Evolutionary conservation across 2,113 vertebrate species (phyloP).

Genomic region (Melierax canorus): DNA sequence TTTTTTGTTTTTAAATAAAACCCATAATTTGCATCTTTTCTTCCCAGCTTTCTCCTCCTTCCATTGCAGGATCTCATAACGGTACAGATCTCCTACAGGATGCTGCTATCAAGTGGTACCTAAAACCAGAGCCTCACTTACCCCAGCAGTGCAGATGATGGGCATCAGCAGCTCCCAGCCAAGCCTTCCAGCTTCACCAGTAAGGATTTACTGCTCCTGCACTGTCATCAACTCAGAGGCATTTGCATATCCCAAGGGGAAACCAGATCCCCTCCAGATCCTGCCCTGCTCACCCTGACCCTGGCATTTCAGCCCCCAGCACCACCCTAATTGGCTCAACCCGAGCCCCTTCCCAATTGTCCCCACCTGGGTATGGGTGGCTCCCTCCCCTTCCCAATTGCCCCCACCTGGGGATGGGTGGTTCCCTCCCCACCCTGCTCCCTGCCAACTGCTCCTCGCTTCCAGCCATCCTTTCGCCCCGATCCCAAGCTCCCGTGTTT

Average conservation of each 20-base stretch:
- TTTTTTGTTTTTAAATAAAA: neutral
- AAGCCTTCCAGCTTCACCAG: no score
- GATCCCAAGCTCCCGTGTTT: no score
- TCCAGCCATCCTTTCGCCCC: no score
- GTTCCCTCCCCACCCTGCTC: no score
- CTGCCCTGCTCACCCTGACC: neutral
- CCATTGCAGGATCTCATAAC: fast-evolving
- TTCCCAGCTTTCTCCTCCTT: neutral
- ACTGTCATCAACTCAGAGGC: no score
- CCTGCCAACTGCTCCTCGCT: no score
- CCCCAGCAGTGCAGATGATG: neutral
- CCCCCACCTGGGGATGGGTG: no score
- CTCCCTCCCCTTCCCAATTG: neutral
- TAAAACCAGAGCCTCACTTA: neutral
- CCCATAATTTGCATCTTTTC: neutral
- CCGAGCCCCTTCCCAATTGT: neutral
- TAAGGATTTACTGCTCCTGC: fast-evolving
- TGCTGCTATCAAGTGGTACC: fast-evolving
- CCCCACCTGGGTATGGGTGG: no score
- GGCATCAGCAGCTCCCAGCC: neutral
- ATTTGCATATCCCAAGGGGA: no score
- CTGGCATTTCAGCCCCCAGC: neutral
- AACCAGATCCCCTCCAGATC: no score
- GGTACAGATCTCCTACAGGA: no score
- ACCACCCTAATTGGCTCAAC: neutral